A percentile compares a stretch with the other conserved stretches of the same genome.
Evolutionary conservation across 1,140 invertebrate genomes (phyloP).

Genomic region (Scylla paramamosain): DNA sequence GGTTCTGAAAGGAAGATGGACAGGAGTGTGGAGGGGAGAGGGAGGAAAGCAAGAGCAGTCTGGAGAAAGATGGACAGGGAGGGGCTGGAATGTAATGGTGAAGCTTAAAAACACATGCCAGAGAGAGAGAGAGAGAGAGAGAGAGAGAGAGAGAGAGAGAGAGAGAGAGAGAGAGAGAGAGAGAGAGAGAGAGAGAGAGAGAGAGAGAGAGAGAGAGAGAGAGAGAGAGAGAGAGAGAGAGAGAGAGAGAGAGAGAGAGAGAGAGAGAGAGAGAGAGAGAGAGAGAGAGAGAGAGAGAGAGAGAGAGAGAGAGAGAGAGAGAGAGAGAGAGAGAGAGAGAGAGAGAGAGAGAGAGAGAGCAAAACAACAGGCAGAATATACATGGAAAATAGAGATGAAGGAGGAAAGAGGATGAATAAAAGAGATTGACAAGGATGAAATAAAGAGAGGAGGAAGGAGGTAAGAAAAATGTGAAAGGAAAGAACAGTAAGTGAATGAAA

Average conservation of each 20-base stretch:
- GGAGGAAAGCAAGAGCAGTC: too few relatives aligned
- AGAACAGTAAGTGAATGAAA: background rate
- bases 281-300: background rate
- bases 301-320: background rate
- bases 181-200: too few relatives aligned
- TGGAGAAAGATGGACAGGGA: too few relatives aligned
- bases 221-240: background rate
- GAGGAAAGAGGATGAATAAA: background rate
- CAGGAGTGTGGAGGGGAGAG: too few relatives aligned
- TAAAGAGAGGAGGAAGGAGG: background rate
- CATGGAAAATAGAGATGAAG: conserved; percentile 38
- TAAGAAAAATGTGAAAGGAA: background rate
- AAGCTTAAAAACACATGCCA: too few relatives aligned
- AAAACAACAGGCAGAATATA: background rate
- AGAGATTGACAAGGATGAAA: conserved; percentile 10
- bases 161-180: too few relatives aligned
- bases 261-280: too few relatives aligned
- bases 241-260: too few relatives aligned
- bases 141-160: too few relatives aligned
- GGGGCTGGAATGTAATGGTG: too few relatives aligned
- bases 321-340: background rate
- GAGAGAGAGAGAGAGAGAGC: background rate
- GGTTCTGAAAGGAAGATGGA: too few relatives aligned
- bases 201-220: background rate
- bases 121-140: too few relatives aligned